Evolutionary conservation across 2,888 invertebrate species (phyloP).

Genomic region (Catocala nupta): DNA sequence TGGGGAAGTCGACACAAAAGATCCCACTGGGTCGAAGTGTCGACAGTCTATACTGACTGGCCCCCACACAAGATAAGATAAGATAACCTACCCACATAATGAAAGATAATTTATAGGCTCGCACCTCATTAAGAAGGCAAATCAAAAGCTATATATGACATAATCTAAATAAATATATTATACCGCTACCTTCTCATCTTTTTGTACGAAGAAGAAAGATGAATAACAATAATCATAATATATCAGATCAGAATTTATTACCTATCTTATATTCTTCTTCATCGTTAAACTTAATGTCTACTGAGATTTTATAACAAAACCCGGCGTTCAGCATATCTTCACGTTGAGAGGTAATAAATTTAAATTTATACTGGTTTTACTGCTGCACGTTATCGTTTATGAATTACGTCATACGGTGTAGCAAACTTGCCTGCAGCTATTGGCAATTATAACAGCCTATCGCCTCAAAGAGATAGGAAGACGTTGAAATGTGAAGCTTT

Average conservation of each 20-base stretch:
- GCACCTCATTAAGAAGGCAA: too few species aligned
- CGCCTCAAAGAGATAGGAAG: constrained; percentile 74
- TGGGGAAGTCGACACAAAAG: too few species aligned
- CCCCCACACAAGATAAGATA: too few species aligned
- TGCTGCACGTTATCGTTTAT: constrained; percentile 32
- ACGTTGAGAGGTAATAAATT: constrained; percentile 30
- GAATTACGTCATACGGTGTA: constrained; percentile 41
- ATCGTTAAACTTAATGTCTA: constrained; percentile 6
- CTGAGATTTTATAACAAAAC: constrained; percentile 20
- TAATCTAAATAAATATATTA: too few species aligned
- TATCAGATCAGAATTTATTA: background rate
- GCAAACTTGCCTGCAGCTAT: constrained; percentile 75
- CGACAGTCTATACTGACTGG: too few species aligned
- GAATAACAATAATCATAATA: too few species aligned
- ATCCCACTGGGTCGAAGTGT: too few species aligned
- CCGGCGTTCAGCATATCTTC: constrained; percentile 11
- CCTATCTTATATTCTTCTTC: background rate
- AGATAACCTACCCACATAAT: too few species aligned
- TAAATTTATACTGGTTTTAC: constrained; percentile 23
- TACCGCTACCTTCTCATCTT: too few species aligned
- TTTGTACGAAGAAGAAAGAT: too few species aligned
- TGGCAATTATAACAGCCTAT: constrained; percentile 80
- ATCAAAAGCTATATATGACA: too few species aligned
- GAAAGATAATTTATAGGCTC: too few species aligned
- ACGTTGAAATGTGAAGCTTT: constrained; percentile 62